Evolutionary conservation across 2,888 invertebrate species (phyloP).

Genomic region (Acronicta aceris): DNA sequence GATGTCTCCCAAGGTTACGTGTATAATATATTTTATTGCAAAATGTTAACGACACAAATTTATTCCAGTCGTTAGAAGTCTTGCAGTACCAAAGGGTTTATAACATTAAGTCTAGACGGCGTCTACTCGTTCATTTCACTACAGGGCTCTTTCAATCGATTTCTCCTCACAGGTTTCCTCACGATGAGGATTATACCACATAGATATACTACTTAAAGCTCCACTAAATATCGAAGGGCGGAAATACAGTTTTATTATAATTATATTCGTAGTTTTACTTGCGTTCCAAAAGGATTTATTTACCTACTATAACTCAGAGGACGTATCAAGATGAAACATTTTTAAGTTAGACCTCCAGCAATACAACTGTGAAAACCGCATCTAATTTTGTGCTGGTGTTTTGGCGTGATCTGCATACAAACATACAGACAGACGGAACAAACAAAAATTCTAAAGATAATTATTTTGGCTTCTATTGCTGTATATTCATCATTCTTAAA

Average conservation of each 20-base stretch:
- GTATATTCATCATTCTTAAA: no score
- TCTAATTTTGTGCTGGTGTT: no score
- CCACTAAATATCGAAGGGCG: constrained; percentile 38
- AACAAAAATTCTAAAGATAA: no score
- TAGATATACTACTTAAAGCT: constrained; percentile 44
- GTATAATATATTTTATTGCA: constrained; percentile 8
- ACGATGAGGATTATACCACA: constrained; percentile 51
- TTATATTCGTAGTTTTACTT: no score
- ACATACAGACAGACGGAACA: no score
- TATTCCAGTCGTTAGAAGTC: constrained; percentile 23
- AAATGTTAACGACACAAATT: constrained; percentile 25
- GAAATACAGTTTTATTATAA: constrained; percentile 34
- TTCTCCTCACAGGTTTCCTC: constrained; percentile 50
- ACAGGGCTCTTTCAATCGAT: constrained; percentile 49
- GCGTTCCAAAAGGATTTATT: no score
- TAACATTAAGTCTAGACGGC: constrained; percentile 47
- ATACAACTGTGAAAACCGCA: no score
- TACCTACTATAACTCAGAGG: no score
- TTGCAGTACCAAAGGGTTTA: constrained; percentile 25
- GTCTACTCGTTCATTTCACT: constrained; percentile 37
- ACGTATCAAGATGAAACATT: no score
- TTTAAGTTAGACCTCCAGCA: no score
- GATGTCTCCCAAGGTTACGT: constrained; percentile 10
- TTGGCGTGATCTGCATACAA: no score
- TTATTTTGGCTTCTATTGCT: no score